Evolutionary conservation across 1,140 invertebrate species (phyloP).

Genomic region (Popillia japonica): DNA sequence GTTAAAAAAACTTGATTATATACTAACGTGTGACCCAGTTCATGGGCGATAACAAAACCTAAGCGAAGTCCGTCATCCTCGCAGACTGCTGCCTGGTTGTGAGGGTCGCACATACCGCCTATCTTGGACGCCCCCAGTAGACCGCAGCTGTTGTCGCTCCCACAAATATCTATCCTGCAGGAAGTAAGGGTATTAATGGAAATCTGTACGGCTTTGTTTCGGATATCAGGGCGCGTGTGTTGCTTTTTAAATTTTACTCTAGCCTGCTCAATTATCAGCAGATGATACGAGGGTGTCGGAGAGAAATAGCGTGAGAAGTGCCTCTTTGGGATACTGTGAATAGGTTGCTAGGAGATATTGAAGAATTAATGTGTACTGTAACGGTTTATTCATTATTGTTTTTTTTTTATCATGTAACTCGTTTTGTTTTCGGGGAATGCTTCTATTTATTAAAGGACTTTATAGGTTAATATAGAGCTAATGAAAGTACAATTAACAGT

Average conservation of each 20-base stretch:
- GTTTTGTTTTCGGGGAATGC: too few relatives aligned
- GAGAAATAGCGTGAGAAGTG: not conserved
- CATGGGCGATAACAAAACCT: conserved; percentile 72
- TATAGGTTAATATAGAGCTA: too few relatives aligned
- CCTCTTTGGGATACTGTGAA: not conserved
- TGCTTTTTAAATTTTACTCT: not conserved
- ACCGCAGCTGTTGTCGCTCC: conserved; percentile 64
- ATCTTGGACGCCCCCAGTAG: conserved; percentile 86
- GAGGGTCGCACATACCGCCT: conserved; percentile 86
- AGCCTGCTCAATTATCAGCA: not conserved
- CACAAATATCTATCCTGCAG: conserved; percentile 48
- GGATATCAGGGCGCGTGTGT: not conserved
- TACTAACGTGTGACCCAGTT: conserved; percentile 73
- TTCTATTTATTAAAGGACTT: too few relatives aligned
- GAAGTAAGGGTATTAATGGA: conserved; percentile 36
- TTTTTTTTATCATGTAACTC: not conserved
- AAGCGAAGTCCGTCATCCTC: conserved; percentile 72
- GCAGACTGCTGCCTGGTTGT: conserved; percentile 65
- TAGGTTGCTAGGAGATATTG: not conserved
- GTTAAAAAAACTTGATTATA: not conserved
- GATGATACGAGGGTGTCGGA: not conserved
- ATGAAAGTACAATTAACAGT: too few relatives aligned
- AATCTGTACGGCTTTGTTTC: conserved; percentile 33
- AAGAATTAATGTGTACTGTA: not conserved
- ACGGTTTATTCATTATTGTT: not conserved